phyloP scores from a whole-genome alignment of 2,113 vertebrate species.

The Nasalis larvatus region DNA sequence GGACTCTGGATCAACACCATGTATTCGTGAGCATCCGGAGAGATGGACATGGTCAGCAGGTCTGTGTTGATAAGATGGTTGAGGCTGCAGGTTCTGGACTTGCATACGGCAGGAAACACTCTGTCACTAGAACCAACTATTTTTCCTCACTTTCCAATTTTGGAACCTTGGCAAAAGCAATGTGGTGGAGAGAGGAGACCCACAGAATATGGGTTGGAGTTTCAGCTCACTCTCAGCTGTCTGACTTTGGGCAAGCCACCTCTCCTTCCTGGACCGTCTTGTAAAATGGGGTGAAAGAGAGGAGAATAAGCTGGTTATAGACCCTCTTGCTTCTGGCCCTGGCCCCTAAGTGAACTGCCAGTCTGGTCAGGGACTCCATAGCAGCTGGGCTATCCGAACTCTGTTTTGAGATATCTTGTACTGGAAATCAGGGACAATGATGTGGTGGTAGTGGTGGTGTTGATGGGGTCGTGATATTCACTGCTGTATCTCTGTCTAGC shows the following conservation, averaged over 20 bases:
- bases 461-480: neutral
- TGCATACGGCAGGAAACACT: neutral
- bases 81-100: neutral
- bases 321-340: neutral
- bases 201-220: neutral
- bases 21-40: neutral
- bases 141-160: neutral
- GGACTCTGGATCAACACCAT: neutral
- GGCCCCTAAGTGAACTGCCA: neutral
- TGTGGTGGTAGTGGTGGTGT: neutral
- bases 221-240: neutral
- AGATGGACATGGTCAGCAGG: neutral
- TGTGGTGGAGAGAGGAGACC: neutral
- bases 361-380: neutral
- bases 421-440: neutral
- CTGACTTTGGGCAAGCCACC: neutral
- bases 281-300: neutral
- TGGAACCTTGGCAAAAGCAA: neutral
- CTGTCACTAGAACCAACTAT: neutral
- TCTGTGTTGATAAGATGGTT: slow-evolving; percentile 27
- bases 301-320: neutral
- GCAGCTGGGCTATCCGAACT: neutral
- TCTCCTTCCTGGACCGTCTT: neutral
- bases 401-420: neutral
- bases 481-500: neutral